phyloP scores from a whole-genome alignment of 2,797 vertebrate species.

The Typhlichthys eigenmanni region DNA sequence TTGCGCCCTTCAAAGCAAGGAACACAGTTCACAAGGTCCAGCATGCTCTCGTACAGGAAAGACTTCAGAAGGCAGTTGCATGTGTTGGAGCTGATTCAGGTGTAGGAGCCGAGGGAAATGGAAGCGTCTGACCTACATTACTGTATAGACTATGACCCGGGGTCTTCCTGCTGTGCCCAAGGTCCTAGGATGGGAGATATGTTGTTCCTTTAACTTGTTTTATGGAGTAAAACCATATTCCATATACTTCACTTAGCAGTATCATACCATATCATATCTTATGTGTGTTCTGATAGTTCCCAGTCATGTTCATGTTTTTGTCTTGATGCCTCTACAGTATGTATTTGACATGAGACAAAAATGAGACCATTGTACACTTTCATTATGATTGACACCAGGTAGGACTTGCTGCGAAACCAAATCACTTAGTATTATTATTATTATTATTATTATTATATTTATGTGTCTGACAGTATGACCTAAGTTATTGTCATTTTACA shows the following conservation, averaged over 20 bases:
- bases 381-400: too few species aligned
- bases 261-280: slow-evolving; percentile 1
- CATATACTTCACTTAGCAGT: too few species aligned
- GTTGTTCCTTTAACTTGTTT: slow-evolving; percentile 36
- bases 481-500: too few species aligned
- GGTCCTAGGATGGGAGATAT: slow-evolving; percentile 39
- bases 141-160: slow-evolving; percentile 38
- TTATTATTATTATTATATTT: too few species aligned
- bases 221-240: slow-evolving; percentile 1
- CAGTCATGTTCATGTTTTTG: not conserved
- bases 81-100: slow-evolving; percentile 60
- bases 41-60: slow-evolving; percentile 60
- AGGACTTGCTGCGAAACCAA: too few species aligned
- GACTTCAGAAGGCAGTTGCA: slow-evolving; percentile 65
- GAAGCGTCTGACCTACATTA: slow-evolving; percentile 50
- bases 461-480: too few species aligned
- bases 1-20: slow-evolving; percentile 74
- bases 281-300: not conserved
- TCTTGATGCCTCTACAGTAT: not conserved
- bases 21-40: slow-evolving; percentile 70
- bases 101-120: slow-evolving; percentile 41
- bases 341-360: too few species aligned
- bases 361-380: too few species aligned
- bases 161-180: slow-evolving; percentile 50
- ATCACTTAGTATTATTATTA: too few species aligned